Conservation (phyloP, 2,113 vertebrate species). For the Burhinus oedicnemus region DNA sequence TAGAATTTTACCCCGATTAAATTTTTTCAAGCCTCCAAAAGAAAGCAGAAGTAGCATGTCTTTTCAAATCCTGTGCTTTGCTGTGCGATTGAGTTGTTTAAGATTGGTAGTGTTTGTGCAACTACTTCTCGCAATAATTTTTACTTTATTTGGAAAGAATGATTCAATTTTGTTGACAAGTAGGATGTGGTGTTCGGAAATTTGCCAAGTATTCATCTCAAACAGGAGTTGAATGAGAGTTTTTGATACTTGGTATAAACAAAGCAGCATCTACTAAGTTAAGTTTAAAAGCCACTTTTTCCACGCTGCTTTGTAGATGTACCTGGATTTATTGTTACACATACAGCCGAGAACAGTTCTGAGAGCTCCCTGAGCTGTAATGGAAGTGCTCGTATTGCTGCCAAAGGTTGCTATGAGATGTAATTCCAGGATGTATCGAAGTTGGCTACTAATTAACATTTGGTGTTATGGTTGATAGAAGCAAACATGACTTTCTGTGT, state of each 20-base stretch:
- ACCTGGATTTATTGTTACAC: not conserved
- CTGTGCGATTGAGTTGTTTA: not conserved
- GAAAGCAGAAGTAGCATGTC: not conserved
- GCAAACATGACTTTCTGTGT: not conserved
- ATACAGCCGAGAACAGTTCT: not conserved
- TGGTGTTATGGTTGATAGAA: not conserved
- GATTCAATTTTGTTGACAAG: not conserved
- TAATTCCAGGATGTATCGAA: not conserved
- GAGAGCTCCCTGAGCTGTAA: not conserved
- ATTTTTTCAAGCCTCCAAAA: not conserved
- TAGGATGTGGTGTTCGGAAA: not conserved
- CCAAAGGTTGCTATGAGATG: not conserved
- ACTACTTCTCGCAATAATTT: not conserved
- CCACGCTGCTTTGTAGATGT: not conserved
- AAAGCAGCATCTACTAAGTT: not conserved
- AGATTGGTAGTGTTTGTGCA: not conserved
- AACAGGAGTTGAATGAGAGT: not conserved
- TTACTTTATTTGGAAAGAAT: not conserved
- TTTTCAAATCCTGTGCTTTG: not conserved
- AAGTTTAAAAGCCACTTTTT: not conserved
- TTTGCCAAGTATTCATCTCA: not conserved
- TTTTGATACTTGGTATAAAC: not conserved
- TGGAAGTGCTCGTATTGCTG: not conserved
- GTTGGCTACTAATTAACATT: not conserved
- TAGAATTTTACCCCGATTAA: not conserved